A percentile compares a stretch with the other conserved stretches of the same genome.
phyloP scores from a whole-genome alignment of 2,888 invertebrate genomes.

The Noctua janthina region DNA sequence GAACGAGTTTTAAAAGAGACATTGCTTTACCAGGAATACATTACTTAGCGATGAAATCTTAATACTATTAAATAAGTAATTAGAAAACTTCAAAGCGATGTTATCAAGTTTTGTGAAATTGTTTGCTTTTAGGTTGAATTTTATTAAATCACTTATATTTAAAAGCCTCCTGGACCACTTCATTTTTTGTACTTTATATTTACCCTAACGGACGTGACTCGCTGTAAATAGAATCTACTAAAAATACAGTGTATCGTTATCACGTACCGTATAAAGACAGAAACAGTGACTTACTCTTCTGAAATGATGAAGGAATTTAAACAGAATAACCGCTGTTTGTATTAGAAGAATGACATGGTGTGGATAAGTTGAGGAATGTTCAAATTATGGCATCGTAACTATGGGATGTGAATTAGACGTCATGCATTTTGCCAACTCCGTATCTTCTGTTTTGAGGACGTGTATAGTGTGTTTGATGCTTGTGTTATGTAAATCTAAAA shows the following conservation, averaged over 20 bases:
- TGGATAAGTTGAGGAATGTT: background rate
- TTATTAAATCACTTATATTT: conserved; percentile 43
- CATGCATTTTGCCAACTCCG: background rate
- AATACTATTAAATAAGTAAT: conserved; percentile 46
- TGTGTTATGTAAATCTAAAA: background rate
- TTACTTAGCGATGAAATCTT: conserved; percentile 48
- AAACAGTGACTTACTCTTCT: background rate
- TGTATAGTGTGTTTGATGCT: background rate
- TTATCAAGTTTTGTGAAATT: conserved; percentile 36
- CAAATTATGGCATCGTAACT: background rate
- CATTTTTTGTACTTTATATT: conserved; percentile 33
- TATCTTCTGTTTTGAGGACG: background rate
- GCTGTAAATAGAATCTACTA: conserved; percentile 23
- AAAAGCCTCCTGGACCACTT: conserved; percentile 37
- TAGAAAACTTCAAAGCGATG: conserved; percentile 41
- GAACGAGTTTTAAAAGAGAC: conserved; percentile 73
- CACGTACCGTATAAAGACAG: background rate
- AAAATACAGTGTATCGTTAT: conserved; percentile 10
- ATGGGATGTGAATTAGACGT: background rate
- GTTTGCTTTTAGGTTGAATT: conserved; percentile 44
- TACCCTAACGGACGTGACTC: conserved; percentile 17
- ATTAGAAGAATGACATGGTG: background rate
- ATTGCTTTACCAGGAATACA: conserved; percentile 68
- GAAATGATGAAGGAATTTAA: background rate
- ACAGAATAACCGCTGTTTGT: background rate